Conservation (phyloP, 2,797 vertebrate species). For the Centroberyx gerrardi region DNA sequence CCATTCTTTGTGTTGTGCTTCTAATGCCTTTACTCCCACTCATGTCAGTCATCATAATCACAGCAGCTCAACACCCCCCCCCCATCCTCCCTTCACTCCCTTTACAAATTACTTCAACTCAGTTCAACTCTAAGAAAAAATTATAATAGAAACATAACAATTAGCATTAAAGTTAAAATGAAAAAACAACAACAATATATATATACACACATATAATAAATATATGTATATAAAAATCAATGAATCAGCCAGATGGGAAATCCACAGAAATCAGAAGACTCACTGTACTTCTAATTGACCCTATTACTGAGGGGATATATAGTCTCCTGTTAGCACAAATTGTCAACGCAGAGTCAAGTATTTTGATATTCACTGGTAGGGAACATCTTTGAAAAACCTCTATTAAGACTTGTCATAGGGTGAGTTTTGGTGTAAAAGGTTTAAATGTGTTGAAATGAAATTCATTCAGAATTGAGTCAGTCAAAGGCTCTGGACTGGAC, state of each 20-base stretch:
- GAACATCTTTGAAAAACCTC: not conserved
- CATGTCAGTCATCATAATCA: conserved; percentile 49
- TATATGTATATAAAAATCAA: no score
- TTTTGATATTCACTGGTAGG: not conserved
- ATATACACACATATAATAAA: no score
- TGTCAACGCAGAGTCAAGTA: not conserved
- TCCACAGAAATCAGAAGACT: no score
- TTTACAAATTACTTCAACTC: conserved; percentile 1
- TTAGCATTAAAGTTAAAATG: no score
- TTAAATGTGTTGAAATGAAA: not conserved
- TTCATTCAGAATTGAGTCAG: not conserved
- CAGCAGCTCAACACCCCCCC: conserved; percentile 2
- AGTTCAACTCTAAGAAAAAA: no score
- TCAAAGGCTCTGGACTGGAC: not conserved
- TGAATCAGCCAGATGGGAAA: no score
- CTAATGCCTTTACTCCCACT: conserved; percentile 34
- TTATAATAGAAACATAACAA: no score
- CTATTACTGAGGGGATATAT: not conserved
- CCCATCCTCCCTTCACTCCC: not conserved
- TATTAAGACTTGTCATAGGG: not conserved
- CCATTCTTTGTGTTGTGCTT: no score
- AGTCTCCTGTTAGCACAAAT: not conserved
- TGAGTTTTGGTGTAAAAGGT: not conserved
- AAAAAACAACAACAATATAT: no score
- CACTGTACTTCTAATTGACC: not conserved